A percentile compares a stretch with the other conserved stretches of the same genome.
phyloP scores from a whole-genome alignment of 2,113 vertebrate genomes.

The Aptenodytes patagonicus region DNA sequence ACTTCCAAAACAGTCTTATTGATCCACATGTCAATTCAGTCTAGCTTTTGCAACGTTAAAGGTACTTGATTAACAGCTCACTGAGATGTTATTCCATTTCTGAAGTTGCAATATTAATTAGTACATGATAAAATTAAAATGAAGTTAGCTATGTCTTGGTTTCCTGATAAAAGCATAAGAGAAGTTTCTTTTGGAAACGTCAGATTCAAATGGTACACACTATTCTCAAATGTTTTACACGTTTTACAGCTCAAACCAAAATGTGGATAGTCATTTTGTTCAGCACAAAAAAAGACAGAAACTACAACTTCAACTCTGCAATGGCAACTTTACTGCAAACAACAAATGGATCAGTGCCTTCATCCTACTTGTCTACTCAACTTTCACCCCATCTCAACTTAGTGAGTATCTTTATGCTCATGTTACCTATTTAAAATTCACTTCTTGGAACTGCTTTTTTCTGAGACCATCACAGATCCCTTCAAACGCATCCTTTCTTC shows the following conservation, averaged over 20 bases:
- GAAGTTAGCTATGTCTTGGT: background rate
- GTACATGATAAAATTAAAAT: background rate
- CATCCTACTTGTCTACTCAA: background rate
- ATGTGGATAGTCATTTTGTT: conserved; percentile 31
- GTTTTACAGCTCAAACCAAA: conserved; percentile 47
- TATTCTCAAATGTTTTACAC: conserved; percentile 48
- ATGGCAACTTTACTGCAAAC: conserved; percentile 54
- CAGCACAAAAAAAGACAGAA: conserved; percentile 51
- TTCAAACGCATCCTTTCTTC: background rate
- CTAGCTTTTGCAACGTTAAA: background rate
- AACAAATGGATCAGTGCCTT: background rate
- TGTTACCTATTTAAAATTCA: background rate
- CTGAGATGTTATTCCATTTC: conserved; percentile 16
- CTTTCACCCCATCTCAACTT: background rate
- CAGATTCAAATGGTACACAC: background rate
- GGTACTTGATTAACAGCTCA: background rate
- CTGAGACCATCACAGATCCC: background rate
- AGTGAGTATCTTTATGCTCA: background rate
- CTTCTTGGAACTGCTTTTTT: background rate
- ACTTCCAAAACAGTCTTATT: background rate
- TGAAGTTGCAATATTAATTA: background rate
- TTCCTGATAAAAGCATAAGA: background rate
- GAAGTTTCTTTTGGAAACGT: background rate
- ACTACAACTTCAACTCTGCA: conserved; percentile 53
- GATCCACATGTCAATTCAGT: background rate